Percentiles rank a stretch among this genome's conserved stretches.
phyloP scores from a whole-genome alignment of 2,797 vertebrate genomes.

The Pogoniulus pusillus region DNA sequence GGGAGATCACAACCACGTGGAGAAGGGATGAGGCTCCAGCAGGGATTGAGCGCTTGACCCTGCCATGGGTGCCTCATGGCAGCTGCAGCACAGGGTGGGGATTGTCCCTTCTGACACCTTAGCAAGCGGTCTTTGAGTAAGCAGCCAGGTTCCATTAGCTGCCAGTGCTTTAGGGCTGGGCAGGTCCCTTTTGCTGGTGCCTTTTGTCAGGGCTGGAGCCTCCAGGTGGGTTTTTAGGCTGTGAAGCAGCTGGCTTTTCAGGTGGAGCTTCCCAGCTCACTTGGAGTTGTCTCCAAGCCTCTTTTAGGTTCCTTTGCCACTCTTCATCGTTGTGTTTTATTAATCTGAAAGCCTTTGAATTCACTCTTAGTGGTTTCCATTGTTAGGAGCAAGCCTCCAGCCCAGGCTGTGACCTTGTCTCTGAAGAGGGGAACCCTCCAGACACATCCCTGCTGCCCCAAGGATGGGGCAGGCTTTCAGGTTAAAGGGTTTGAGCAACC shows the following conservation, averaged over 20 bases:
- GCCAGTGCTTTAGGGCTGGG: neutral
- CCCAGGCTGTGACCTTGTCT: neutral
- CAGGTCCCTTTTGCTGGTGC: neutral
- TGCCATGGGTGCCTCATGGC: neutral
- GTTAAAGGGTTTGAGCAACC: neutral
- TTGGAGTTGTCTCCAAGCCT: neutral
- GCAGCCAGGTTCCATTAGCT: neutral
- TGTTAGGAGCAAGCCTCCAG: neutral
- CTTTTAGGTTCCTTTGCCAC: neutral
- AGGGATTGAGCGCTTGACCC: neutral
- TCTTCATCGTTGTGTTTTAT: neutral
- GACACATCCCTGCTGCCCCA: neutral
- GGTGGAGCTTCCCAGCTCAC: neutral
- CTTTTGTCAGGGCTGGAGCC: neutral
- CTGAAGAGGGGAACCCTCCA: neutral
- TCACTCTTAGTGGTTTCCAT: neutral
- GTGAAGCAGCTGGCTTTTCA: neutral
- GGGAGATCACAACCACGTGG: neutral
- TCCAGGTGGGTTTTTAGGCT: neutral
- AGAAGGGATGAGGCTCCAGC: neutral
- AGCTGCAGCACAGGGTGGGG: neutral
- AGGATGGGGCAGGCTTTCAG: neutral
- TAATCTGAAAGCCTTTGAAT: neutral
- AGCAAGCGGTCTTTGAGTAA: neutral
- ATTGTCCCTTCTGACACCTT: neutral